Percentiles rank a stretch among this genome's conserved stretches.
These are phyloP conservation scores for Brachyrhaphis roseni DNA, from an alignment of 2,797 vertebrate genomes.

Conservation along the genomic window DNA sequence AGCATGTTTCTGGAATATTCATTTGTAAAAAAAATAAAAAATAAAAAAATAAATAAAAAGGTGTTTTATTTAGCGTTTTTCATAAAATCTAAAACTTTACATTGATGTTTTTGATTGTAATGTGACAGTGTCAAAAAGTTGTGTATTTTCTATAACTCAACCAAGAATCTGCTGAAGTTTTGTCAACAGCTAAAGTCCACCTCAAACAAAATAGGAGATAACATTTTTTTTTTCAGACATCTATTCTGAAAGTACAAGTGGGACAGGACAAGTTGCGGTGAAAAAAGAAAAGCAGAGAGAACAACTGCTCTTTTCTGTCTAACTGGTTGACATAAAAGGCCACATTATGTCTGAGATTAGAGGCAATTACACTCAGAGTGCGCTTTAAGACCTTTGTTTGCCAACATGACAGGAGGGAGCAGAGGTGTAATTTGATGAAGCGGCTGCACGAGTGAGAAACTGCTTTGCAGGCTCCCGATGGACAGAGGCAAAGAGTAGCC, in stretches of 20 bases:
- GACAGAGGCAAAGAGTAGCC: conserved; percentile 55
- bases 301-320: conserved; percentile 75
- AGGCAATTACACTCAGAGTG: conserved; percentile 78
- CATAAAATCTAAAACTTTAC: neutral
- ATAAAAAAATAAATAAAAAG: neutral
- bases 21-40: neutral
- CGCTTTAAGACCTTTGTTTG: conserved; percentile 81
- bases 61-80: neutral
- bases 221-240: conserved; percentile 14
- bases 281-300: conserved; percentile 31
- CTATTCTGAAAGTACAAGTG: conserved; percentile 61
- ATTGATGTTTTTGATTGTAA: neutral
- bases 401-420: conserved; percentile 75
- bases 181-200: conserved; percentile 35
- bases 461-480: conserved; percentile 57
- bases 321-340: conserved; percentile 72
- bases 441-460: conserved; percentile 72
- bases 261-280: conserved; percentile 15
- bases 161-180: conserved; percentile 16
- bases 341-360: conserved; percentile 81
- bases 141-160: conserved; percentile 36
- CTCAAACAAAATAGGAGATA: neutral
- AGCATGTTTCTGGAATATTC: neutral
- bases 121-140: neutral
- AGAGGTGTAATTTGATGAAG: conserved; percentile 81